Evolutionary conservation across 2,113 vertebrate genomes (phyloP).

Genomic region (Anolis sagrei): DNA sequence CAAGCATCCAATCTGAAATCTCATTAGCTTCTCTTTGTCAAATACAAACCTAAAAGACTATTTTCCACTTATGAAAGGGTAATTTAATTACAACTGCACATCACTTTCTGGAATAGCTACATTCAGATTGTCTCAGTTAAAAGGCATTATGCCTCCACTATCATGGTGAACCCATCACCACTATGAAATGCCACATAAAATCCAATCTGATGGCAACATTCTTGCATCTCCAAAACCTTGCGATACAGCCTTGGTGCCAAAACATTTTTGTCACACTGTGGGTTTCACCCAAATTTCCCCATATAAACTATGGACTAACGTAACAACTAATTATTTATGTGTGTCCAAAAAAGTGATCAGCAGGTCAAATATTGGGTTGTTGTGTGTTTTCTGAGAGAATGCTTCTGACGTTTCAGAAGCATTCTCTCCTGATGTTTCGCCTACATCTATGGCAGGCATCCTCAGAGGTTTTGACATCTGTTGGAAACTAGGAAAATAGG

Average conservation of each 20-base stretch:
- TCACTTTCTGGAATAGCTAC: not conserved
- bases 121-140: not conserved
- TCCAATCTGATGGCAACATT: not conserved
- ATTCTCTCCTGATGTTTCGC: too few species aligned
- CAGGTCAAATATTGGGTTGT: too few species aligned
- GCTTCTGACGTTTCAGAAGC: too few species aligned
- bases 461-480: too few species aligned
- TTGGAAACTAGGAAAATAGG: too few species aligned
- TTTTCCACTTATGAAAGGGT: not conserved
- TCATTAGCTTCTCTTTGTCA: not conserved
- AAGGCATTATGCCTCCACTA: not conserved
- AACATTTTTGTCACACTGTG: not conserved
- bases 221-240: not conserved
- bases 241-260: not conserved
- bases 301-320: too few species aligned
- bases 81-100: not conserved
- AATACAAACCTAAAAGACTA: not conserved
- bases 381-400: too few species aligned
- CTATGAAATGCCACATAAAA: not conserved
- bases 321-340: not conserved
- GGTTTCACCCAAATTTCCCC: too few species aligned
- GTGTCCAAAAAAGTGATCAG: not conserved
- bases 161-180: too few species aligned
- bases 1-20: not conserved
- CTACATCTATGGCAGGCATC: too few species aligned